Evolutionary conservation across 2,797 vertebrate species (phyloP).

Genomic region (Gorsachius magnificus): DNA sequence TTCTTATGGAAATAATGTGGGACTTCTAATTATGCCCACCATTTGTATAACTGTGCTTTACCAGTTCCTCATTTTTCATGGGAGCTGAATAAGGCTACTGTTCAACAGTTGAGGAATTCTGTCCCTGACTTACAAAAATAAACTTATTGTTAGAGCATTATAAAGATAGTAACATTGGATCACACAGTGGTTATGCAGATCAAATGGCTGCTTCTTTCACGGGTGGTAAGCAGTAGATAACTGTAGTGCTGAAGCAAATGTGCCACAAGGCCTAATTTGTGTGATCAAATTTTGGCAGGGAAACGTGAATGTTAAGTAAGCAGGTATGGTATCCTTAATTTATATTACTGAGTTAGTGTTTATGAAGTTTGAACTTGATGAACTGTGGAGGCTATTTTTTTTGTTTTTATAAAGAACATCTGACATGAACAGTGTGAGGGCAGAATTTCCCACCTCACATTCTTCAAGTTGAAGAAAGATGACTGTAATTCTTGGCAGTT

Average conservation of each 20-base stretch:
- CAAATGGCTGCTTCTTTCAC: not conserved
- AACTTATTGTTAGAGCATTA: not conserved
- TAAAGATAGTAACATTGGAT: not conserved
- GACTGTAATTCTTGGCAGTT: not conserved
- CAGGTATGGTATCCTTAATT: not conserved
- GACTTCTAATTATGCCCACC: not conserved
- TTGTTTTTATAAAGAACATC: not conserved
- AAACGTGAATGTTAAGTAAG: not conserved
- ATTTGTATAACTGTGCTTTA: not conserved
- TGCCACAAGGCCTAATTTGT: not conserved
- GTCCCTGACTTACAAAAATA: not conserved
- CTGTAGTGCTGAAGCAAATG: not conserved
- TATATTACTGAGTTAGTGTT: not conserved
- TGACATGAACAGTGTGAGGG: not conserved
- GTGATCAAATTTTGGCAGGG: not conserved
- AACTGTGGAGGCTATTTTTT: not conserved
- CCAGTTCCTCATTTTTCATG: not conserved
- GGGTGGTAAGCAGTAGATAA: not conserved
- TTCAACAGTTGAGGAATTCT: constrained; percentile 2
- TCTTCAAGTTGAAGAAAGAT: not conserved
- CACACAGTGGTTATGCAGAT: not conserved
- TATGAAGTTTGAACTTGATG: not conserved
- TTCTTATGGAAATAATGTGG: not conserved
- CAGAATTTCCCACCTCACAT: not conserved
- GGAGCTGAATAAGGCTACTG: not conserved